A percentile compares a stretch with the other conserved stretches of the same genome.
Evolutionary conservation across 2,113 vertebrate genomes (phyloP).

Genomic region (Bettongia penicillata): DNA sequence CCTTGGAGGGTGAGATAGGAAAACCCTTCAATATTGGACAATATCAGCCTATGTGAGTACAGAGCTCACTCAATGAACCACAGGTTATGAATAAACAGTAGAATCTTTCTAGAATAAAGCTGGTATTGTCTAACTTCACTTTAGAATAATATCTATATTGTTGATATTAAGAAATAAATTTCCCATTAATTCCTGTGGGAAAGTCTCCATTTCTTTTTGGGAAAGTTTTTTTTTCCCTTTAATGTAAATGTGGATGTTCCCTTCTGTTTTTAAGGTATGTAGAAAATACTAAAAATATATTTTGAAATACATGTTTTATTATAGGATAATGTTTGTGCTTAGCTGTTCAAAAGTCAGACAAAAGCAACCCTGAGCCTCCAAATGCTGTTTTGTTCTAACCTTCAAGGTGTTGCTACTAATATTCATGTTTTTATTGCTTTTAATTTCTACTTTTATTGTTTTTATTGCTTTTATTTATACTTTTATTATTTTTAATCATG

Average conservation of each 20-base stretch:
- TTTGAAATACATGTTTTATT: neutral
- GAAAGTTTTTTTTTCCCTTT: neutral
- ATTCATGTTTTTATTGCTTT: neutral
- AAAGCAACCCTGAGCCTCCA: neutral
- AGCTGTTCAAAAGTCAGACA: slow-evolving; percentile 4
- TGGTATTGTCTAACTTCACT: neutral
- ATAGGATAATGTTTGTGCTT: neutral
- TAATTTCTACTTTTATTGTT: neutral
- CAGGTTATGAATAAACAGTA: neutral
- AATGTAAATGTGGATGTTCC: neutral
- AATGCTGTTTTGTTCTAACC: neutral
- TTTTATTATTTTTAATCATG: neutral
- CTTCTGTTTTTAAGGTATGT: slow-evolving; percentile 6
- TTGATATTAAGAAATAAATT: slow-evolving; percentile 17
- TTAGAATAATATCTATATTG: slow-evolving; percentile 22
- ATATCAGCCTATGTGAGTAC: neutral
- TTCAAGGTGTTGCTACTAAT: neutral
- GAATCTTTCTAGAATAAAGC: neutral
- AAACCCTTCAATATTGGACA: neutral
- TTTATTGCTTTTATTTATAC: too few relatives aligned
- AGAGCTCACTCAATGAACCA: neutral
- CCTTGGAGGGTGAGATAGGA: too few relatives aligned
- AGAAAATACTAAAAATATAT: neutral
- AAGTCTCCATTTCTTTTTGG: slow-evolving; percentile 16
- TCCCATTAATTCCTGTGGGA: neutral